Evolutionary conservation across 2,888 invertebrate genomes (phyloP).

Genomic region (Colletes collaris): DNA sequence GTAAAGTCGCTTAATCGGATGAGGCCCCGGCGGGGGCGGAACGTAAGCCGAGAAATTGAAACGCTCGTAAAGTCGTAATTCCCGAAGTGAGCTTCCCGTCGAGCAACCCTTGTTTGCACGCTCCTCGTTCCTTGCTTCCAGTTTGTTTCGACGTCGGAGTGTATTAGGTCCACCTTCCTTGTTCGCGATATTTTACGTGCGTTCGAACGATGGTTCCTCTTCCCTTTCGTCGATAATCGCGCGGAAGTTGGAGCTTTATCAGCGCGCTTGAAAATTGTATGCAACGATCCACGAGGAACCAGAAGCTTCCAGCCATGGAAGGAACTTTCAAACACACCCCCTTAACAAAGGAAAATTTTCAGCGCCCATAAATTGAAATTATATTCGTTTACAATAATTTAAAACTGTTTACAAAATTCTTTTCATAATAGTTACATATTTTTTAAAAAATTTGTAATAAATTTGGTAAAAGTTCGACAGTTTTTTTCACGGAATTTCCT

Average conservation of each 20-base stretch:
- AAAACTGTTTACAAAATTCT: too few species aligned
- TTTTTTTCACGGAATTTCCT: too few species aligned
- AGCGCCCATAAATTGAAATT: too few species aligned
- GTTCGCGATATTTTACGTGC: not conserved
- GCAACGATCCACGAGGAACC: too few species aligned
- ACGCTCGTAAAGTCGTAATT: slow-evolving; percentile 70
- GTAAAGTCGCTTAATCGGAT: slow-evolving; percentile 78
- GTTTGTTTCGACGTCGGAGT: slow-evolving; percentile 19
- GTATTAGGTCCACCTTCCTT: slow-evolving; percentile 1
- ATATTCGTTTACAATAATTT: too few species aligned
- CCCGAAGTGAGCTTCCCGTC: slow-evolving; percentile 31
- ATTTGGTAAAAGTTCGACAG: too few species aligned
- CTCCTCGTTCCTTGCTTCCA: not conserved
- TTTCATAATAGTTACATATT: too few species aligned
- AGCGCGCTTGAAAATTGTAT: too few species aligned
- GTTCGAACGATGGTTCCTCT: not conserved
- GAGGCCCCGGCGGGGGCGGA: slow-evolving; percentile 58
- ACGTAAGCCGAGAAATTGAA: slow-evolving; percentile 67
- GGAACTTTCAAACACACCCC: too few species aligned
- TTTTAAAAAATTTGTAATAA: too few species aligned
- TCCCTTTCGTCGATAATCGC: not conserved
- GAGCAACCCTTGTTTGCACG: slow-evolving; percentile 39
- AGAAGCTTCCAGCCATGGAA: too few species aligned
- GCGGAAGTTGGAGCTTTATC: not conserved
- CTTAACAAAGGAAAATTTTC: too few species aligned